These are phyloP conservation scores for Blera fallax DNA, from an alignment of 2,888 invertebrate species.

Conservation along the genomic window DNA sequence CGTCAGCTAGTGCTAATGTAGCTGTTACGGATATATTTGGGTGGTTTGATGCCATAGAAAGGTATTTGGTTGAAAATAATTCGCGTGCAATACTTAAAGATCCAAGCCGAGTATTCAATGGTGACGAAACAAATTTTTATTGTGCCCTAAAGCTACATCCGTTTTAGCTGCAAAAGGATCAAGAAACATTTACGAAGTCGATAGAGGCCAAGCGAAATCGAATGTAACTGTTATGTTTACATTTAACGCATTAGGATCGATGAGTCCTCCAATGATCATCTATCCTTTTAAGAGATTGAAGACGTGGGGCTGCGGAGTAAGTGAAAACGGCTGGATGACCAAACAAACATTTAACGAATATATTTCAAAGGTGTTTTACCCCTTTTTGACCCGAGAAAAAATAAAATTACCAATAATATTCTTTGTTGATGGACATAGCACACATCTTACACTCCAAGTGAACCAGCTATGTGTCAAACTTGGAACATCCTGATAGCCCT, in stretches of 20 bases:
- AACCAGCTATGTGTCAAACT: slow-evolving; percentile 6
- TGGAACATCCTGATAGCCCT: background rate
- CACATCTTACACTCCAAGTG: too few species aligned
- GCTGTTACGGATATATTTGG: too few species aligned
- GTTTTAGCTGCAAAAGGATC: too few species aligned
- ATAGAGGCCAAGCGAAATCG: background rate
- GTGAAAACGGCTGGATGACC: slow-evolving; percentile 31
- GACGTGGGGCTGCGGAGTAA: background rate
- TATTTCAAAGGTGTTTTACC: slow-evolving; percentile 20
- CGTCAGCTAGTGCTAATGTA: too few species aligned
- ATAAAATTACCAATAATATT: background rate
- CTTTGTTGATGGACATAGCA: slow-evolving; percentile 15
- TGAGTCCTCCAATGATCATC: background rate
- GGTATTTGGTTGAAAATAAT: too few species aligned
- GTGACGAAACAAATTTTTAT: slow-evolving; percentile 18
- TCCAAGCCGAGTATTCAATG: slow-evolving; percentile 7
- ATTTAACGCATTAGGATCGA: background rate
- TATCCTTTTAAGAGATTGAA: slow-evolving; percentile 12
- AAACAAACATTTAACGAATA: slow-evolving; percentile 22
- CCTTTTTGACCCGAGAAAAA: background rate
- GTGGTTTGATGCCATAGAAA: too few species aligned
- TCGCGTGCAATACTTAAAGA: too few species aligned
- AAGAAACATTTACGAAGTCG: slow-evolving; percentile 9
- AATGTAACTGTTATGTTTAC: background rate
- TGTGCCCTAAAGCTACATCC: slow-evolving; percentile 16